These are phyloP conservation scores for Ceuthmochares aereus DNA, from an alignment of 2,113 vertebrate genomes.

Conservation along the genomic window DNA sequence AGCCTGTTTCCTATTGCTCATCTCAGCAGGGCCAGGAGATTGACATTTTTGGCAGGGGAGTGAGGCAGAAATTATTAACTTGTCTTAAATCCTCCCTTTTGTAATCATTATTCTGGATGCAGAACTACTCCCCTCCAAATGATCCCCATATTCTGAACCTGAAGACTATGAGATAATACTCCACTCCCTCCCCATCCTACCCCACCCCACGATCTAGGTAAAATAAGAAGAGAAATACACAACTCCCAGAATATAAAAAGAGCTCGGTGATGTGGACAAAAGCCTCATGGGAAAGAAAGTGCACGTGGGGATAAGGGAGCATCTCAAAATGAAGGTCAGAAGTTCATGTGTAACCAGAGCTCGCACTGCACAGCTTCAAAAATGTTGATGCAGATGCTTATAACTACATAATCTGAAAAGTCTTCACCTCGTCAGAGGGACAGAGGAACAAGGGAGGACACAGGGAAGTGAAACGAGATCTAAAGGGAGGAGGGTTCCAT, in stretches of 20 bases:
- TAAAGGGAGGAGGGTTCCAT: not conserved
- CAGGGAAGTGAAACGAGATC: not conserved
- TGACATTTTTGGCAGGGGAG: slow-evolving; percentile 19
- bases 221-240: slow-evolving; percentile 56
- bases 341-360: slow-evolving; percentile 51
- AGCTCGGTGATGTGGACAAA: slow-evolving; percentile 45
- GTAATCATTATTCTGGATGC: slow-evolving; percentile 23
- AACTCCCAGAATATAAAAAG: slow-evolving; percentile 42
- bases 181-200: not conserved
- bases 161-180: slow-evolving; percentile 67
- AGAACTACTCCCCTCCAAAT: slow-evolving; percentile 26
- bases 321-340: slow-evolving; percentile 60
- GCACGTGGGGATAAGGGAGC: slow-evolving; percentile 3
- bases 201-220: not conserved
- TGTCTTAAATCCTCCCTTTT: slow-evolving; percentile 65
- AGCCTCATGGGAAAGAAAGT: slow-evolving; percentile 55
- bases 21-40: not conserved
- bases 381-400: slow-evolving; percentile 15
- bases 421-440: not conserved
- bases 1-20: slow-evolving; percentile 24
- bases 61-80: not conserved
- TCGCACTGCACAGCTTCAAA: slow-evolving; percentile 44
- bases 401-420: not conserved
- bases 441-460: not conserved
- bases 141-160: slow-evolving; percentile 58